A percentile compares a stretch with the other conserved stretches of the same genome.
Evolutionary conservation across 2,888 invertebrate genomes (phyloP).

Genomic region (Phania funesta): DNA sequence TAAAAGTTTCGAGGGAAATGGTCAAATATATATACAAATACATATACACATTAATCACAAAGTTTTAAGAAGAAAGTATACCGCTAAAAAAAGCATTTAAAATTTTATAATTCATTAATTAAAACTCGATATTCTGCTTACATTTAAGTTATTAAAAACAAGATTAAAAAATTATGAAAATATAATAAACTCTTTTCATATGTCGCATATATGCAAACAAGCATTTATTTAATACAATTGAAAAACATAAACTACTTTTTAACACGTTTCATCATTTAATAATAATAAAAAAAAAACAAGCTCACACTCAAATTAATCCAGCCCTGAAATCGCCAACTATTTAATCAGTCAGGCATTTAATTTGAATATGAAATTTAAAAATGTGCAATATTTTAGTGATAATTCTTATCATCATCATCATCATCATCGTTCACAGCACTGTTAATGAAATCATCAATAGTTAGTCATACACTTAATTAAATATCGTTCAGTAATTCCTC

Average conservation of each 20-base stretch:
- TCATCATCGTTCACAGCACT: slow-evolving; percentile 8
- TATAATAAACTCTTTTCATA: background rate
- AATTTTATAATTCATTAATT: no score
- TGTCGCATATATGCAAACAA: no score
- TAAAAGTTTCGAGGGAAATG: no score
- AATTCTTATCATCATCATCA: background rate
- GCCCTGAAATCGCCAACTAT: background rate
- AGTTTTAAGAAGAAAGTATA: no score
- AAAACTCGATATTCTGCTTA: no score
- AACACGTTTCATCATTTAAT: slow-evolving; percentile 2
- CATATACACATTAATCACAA: no score
- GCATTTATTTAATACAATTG: background rate
- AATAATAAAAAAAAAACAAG: background rate
- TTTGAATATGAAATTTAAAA: background rate
- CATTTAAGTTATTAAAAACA: no score
- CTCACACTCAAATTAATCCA: background rate
- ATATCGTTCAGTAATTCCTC: slow-evolving; percentile 61
- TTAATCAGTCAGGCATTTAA: slow-evolving; percentile 1
- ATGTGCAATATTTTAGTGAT: background rate
- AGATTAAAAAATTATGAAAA: no score
- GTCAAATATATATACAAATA: no score
- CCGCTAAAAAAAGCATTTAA: no score
- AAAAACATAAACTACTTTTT: slow-evolving; percentile 8
- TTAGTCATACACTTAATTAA: slow-evolving; percentile 64
- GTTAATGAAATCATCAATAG: slow-evolving; percentile 61